Evolutionary conservation across 2,888 invertebrate genomes (phyloP).

Genomic region (Omphaloscelis lunosa): DNA sequence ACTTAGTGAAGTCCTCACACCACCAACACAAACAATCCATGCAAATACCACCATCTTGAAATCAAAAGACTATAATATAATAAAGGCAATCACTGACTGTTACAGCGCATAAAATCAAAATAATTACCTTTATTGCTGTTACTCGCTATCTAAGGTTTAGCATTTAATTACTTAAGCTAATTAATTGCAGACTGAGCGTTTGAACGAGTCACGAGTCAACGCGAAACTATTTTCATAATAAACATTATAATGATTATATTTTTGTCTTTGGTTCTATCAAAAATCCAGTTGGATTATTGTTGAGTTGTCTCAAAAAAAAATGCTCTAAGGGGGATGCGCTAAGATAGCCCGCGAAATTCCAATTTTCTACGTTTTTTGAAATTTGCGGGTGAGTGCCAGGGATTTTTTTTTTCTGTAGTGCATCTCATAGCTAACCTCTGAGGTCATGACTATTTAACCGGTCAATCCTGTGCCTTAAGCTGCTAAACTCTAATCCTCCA

Average conservation of each 20-base stretch:
- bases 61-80: constrained; percentile 52
- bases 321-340: too few relatives aligned
- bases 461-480: too few relatives aligned
- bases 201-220: constrained; percentile 65
- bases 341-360: too few relatives aligned
- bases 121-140: constrained; percentile 66
- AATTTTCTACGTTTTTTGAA: too few relatives aligned
- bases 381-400: too few relatives aligned
- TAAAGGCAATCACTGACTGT: constrained; percentile 50
- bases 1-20: background rate
- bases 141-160: constrained; percentile 51
- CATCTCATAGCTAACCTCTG: too few relatives aligned
- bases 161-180: constrained; percentile 69
- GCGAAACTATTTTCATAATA: constrained; percentile 31
- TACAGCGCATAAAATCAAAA: constrained; percentile 63
- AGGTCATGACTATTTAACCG: too few relatives aligned
- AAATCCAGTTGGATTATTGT: background rate
- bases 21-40: constrained; percentile 12
- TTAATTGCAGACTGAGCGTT: constrained; percentile 62
- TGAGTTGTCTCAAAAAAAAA: background rate
- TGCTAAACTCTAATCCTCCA: too few relatives aligned
- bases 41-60: constrained; percentile 33
- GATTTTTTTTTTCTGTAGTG: too few relatives aligned
- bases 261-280: constrained; percentile 23
- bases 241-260: constrained; percentile 27